These are phyloP conservation scores for Xylota segnis DNA, from an alignment of 2,888 invertebrate species.

Conservation along the genomic window DNA sequence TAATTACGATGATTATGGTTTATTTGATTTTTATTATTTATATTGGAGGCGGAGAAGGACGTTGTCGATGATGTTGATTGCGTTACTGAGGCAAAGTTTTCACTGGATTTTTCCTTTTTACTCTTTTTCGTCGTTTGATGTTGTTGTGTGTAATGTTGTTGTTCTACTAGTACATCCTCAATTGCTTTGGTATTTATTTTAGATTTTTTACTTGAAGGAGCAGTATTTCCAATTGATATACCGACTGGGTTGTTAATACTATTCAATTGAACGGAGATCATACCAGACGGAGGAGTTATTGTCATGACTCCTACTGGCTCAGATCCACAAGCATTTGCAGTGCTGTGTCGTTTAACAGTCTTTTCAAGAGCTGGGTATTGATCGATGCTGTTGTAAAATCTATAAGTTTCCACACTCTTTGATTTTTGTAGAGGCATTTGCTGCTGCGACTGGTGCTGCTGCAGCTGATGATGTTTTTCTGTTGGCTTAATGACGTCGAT, in stretches of 20 bases:
- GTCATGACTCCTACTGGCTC: slow-evolving; percentile 32
- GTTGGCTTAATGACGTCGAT: slow-evolving; percentile 33
- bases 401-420: slow-evolving; percentile 83
- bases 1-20: slow-evolving; percentile 69
- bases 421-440: slow-evolving; percentile 82
- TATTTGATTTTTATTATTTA: slow-evolving; percentile 71
- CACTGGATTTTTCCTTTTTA: slow-evolving; percentile 64
- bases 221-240: slow-evolving; percentile 25
- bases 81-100: slow-evolving; percentile 41
- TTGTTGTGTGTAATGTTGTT: slow-evolving; percentile 23
- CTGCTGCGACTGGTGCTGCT: slow-evolving; percentile 43
- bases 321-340: slow-evolving; percentile 79
- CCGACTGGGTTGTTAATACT: slow-evolving; percentile 44
- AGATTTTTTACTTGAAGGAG: slow-evolving; percentile 60
- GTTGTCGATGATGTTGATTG: slow-evolving; percentile 70
- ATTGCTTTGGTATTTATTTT: slow-evolving; percentile 72
- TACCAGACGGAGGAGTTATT: slow-evolving; percentile 42
- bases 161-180: slow-evolving; percentile 52
- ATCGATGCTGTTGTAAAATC: slow-evolving; percentile 82
- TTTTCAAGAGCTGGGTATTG: slow-evolving; percentile 85
- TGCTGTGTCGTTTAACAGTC: slow-evolving; percentile 83
- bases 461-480: slow-evolving; percentile 60
- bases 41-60: slow-evolving; percentile 55
- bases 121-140: slow-evolving; percentile 59
- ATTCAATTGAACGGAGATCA: slow-evolving; percentile 52